Conservation (phyloP, 2,888 invertebrate species). For the Caenorhabditis virilis region DNA sequence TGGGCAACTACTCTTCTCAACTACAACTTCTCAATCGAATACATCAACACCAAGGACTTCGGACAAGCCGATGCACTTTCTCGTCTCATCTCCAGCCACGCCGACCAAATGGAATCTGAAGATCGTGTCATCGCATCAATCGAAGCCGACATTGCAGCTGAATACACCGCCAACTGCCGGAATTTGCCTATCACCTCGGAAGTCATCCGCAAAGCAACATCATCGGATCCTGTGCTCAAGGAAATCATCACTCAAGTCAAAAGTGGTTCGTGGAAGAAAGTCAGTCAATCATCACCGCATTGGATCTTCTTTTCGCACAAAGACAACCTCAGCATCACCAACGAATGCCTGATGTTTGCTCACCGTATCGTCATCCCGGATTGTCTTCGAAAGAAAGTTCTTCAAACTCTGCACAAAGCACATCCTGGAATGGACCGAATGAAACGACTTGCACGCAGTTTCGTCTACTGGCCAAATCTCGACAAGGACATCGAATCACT, state of each 20-base stretch:
- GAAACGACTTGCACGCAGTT: constrained; percentile 58
- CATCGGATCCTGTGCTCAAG: constrained; percentile 3
- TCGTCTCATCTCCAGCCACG: constrained; percentile 36
- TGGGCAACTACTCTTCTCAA: constrained; percentile 64
- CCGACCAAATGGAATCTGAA: constrained; percentile 15
- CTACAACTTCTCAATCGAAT: constrained; percentile 67
- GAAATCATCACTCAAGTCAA: constrained; percentile 3
- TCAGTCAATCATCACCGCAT: neutral
- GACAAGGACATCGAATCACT: constrained; percentile 44
- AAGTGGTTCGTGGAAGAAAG: constrained; percentile 5
- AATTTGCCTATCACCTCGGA: constrained; percentile 10
- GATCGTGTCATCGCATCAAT: constrained; percentile 17
- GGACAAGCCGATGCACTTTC: constrained; percentile 68
- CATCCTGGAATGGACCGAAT: constrained; percentile 61
- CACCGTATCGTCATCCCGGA: constrained; percentile 58
- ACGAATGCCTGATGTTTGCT: constrained; percentile 15
- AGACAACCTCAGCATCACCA: constrained; percentile 3
- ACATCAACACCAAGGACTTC: constrained; percentile 56
- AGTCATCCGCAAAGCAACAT: constrained; percentile 1
- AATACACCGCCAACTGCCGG: neutral
- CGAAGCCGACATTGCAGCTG: constrained; percentile 8
- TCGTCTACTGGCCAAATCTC: constrained; percentile 63
- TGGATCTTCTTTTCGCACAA: neutral
- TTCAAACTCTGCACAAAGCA: constrained; percentile 54
- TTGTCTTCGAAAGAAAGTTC: constrained; percentile 32